Conservation (phyloP, 2,888 invertebrate genomes). For the Tinea trinotella region DNA sequence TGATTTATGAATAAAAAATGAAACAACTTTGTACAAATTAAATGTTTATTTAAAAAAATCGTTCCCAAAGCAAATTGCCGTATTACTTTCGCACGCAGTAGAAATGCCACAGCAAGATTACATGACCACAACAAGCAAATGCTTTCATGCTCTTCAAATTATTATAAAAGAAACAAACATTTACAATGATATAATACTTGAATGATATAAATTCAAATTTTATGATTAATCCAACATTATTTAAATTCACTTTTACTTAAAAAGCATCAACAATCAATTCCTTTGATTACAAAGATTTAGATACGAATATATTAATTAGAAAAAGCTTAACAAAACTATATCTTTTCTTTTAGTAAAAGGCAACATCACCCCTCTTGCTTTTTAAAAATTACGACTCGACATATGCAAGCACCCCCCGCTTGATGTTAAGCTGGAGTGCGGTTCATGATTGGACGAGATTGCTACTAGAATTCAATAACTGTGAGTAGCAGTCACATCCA, state of each 20-base stretch:
- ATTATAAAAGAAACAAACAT: background rate
- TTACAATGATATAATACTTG: background rate
- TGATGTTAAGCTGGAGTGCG: no score
- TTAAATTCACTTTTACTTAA: background rate
- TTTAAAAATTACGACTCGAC: no score
- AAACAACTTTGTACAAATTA: conserved; percentile 18
- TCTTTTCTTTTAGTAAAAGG: background rate
- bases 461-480: no score
- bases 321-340: background rate
- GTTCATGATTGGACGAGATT: no score
- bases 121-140: conserved; percentile 17
- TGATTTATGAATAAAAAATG: background rate
- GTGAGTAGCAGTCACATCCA: no score
- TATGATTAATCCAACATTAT: background rate
- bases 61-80: conserved; percentile 65
- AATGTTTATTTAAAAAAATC: conserved; percentile 34
- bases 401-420: no score
- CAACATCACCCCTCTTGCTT: background rate
- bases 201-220: background rate
- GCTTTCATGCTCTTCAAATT: background rate
- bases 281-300: background rate
- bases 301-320: background rate
- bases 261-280: conserved; percentile 10
- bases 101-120: conserved; percentile 42
- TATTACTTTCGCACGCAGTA: conserved; percentile 60